Percentiles rank a stretch among this genome's conserved stretches.
Conservation (phyloP, 2,888 invertebrate species). For the Caradrina clavipalpis region DNA sequence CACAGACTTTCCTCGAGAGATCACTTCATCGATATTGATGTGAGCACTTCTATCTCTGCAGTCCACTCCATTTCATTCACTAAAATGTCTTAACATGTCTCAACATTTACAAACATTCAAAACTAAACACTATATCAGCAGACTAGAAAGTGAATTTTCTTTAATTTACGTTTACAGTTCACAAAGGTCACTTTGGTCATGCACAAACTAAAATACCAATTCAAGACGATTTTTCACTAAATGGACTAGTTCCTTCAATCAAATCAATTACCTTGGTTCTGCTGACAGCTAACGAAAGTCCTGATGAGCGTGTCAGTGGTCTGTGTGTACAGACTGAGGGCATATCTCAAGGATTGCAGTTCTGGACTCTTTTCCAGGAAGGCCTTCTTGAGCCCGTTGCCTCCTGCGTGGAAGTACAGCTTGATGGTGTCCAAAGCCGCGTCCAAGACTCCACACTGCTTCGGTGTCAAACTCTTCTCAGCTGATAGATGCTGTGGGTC, state of each 20-base stretch:
- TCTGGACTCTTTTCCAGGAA: constrained; percentile 99
- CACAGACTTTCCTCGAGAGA: too few relatives aligned
- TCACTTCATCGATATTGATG: too few relatives aligned
- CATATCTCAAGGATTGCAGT: constrained; percentile 98
- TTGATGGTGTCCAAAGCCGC: constrained; percentile 99
- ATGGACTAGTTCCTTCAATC: not conserved
- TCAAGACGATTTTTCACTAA: not conserved
- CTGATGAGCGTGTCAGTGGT: constrained; percentile 99
- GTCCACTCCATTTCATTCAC: too few relatives aligned
- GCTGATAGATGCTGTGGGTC: constrained; percentile 89
- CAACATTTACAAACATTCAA: too few relatives aligned
- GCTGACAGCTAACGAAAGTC: constrained; percentile 99
- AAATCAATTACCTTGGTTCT: constrained; percentile 95
- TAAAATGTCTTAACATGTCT: too few relatives aligned
- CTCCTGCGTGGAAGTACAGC: constrained; percentile 99
- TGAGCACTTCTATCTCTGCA: too few relatives aligned
- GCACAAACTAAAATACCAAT: too few relatives aligned
- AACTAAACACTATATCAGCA: too few relatives aligned
- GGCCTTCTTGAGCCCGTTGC: constrained; percentile 99
- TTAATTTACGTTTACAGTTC: not conserved
- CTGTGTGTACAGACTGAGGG: constrained; percentile 99
- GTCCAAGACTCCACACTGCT: constrained; percentile 99
- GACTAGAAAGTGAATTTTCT: too few relatives aligned
- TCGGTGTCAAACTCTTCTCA: constrained; percentile 98
- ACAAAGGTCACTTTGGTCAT: not conserved